Evolutionary conservation across 1,140 invertebrate species (phyloP), one percentile per base, ranked within the genome.

Genomic region (Drosophila gunungcola): DNA sequence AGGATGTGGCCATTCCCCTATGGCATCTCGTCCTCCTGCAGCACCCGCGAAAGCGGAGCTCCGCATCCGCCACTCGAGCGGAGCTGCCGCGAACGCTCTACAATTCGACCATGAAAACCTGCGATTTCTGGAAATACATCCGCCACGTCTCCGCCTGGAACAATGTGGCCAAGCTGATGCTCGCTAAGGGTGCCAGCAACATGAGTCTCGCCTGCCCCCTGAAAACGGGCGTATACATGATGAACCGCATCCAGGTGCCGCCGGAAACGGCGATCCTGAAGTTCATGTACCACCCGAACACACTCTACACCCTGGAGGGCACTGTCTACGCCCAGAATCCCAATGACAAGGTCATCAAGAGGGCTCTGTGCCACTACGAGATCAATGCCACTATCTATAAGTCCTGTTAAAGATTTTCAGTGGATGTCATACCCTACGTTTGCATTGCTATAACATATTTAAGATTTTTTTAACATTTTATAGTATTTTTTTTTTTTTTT

Each of bases 261-360:
- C 81, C 84, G 12, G 90, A 91, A 46, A 90, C 82, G 25, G 54
- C 81, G 2, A 21, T 91, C 4, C 36, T 91, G 2, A 91, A 88
- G 67, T 91, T 81, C 6, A 91, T 91, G 90, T 91, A 91, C 25
- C 77, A 85, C 13, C 84, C 90, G 4, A 91, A 91, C 34, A 86
- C 89, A 3, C 16, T 91, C 0, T 91, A 90, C 32, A 61, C 81
- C 1, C 21, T 91, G 3, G 53, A 64, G 16, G 85, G 84, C n/a
- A 84, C 74, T 1, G 79, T 91, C 25, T 86, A 67, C 29, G 60
- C 77, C 0, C 53, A 65, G 5, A 70, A 62, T 42, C 67, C 81
- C 21, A 69, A 86, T 34, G 78, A 91, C 36, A 42, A 53, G 25
- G 45, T 72, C 54, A 68, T 16, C 25, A 70, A 61, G 48, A 58